Conservation (phyloP, 2,113 vertebrate species). For the Barbus barbus region DNA sequence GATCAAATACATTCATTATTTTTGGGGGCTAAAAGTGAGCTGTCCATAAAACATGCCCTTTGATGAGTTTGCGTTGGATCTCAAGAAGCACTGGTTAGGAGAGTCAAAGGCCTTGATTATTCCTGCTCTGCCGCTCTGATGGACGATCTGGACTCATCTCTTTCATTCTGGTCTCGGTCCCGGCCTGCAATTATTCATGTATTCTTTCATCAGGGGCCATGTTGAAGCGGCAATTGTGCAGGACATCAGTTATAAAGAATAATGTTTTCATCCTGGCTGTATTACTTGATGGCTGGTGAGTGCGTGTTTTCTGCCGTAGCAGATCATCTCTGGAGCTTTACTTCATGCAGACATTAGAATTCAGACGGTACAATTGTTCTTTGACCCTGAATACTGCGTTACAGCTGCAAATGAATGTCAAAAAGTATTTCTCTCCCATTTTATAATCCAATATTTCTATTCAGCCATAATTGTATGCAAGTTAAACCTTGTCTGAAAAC, state of each 20-base stretch:
- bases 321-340: not conserved
- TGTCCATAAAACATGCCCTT: constrained; percentile 19
- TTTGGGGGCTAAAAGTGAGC: not conserved
- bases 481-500: not conserved
- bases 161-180: not conserved
- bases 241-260: not conserved
- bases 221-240: not conserved
- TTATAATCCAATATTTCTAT: not conserved
- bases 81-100: not conserved
- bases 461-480: not conserved
- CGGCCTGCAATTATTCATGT: not conserved
- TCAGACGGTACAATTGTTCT: not conserved
- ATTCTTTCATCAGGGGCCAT: not conserved
- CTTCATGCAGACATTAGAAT: not conserved
- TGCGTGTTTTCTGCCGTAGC: not conserved
- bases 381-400: not conserved
- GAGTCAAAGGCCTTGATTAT: not conserved
- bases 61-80: not conserved
- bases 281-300: not conserved
- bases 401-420: constrained; percentile 5
- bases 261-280: not conserved
- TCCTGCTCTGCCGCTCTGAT: not conserved
- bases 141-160: not conserved
- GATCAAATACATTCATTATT: constrained; percentile 28
- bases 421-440: not conserved